These are phyloP conservation scores for Rhea americana DNA, from an alignment of 2,113 vertebrate genomes.

Conservation along the genomic window DNA sequence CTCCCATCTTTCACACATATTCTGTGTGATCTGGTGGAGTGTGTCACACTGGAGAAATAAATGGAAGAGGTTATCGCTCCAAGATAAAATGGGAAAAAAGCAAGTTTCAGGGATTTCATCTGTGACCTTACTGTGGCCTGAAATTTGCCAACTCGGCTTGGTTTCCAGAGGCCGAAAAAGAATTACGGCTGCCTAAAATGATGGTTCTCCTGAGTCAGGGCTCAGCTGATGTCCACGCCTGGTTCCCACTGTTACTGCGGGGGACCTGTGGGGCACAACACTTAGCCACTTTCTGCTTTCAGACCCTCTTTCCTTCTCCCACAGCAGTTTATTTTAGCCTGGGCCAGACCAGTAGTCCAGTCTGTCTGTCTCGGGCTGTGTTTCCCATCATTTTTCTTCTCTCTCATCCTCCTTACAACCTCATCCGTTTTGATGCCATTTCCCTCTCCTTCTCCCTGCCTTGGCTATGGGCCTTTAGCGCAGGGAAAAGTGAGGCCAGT, in stretches of 20 bases:
- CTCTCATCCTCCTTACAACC: neutral
- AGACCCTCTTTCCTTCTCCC: neutral
- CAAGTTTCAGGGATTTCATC: neutral
- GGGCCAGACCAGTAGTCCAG: neutral
- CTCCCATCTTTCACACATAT: conserved; percentile 35
- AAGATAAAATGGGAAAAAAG: conserved; percentile 6
- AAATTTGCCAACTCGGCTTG: neutral
- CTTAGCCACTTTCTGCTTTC: neutral
- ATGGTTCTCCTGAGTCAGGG: neutral
- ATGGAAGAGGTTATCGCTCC: neutral
- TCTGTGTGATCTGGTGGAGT: neutral
- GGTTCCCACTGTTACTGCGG: neutral
- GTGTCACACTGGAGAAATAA: conserved; percentile 1
- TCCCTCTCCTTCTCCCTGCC: neutral
- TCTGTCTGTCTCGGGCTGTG: neutral
- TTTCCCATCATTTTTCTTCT: neutral
- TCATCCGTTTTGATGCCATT: neutral
- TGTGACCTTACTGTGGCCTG: neutral
- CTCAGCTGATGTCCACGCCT: neutral
- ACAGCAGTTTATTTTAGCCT: accelerated
- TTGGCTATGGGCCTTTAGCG: accelerated
- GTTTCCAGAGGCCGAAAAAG: neutral
- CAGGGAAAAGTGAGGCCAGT: neutral
- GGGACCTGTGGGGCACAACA: neutral
- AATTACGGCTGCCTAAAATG: neutral